Conservation (phyloP, 2,888 invertebrate species). For the Electrophaes corylata region DNA sequence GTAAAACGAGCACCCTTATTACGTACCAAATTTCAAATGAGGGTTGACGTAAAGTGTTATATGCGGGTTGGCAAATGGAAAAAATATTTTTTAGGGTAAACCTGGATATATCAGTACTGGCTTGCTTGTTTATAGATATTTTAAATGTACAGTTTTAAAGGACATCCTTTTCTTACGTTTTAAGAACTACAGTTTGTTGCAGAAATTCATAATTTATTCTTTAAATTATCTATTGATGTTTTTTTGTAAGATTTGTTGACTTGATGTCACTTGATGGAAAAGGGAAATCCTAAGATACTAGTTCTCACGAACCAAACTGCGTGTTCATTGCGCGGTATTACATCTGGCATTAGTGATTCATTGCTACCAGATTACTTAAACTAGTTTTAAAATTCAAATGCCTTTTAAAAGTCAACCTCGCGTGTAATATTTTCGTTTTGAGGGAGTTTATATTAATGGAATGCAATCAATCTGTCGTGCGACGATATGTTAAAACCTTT, state of each 20-base stretch:
- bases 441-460: constrained; percentile 32
- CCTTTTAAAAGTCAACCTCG: constrained; percentile 29
- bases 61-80: constrained; percentile 35
- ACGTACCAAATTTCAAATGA: constrained; percentile 40
- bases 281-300: background rate
- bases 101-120: constrained; percentile 1
- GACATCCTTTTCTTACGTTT: too few species aligned
- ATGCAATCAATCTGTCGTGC: constrained; percentile 35
- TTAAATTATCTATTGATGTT: too few species aligned
- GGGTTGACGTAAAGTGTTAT: constrained; percentile 34
- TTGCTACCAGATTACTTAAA: constrained; percentile 25
- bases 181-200: too few species aligned
- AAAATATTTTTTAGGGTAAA: constrained; percentile 24
- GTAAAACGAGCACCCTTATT: constrained; percentile 37
- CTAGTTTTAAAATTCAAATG: constrained; percentile 35
- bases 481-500: constrained; percentile 36
- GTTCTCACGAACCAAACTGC: constrained; percentile 16
- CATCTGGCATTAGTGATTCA: constrained; percentile 30
- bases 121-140: too few species aligned
- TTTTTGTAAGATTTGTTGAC: too few species aligned
- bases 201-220: too few species aligned
- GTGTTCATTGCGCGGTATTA: constrained; percentile 24
- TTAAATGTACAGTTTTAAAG: too few species aligned
- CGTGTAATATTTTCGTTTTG: constrained; percentile 35
- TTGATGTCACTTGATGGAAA: background rate